phyloP scores from a whole-genome alignment of 2,797 vertebrate species.

The Propithecus deckenii region DNA sequence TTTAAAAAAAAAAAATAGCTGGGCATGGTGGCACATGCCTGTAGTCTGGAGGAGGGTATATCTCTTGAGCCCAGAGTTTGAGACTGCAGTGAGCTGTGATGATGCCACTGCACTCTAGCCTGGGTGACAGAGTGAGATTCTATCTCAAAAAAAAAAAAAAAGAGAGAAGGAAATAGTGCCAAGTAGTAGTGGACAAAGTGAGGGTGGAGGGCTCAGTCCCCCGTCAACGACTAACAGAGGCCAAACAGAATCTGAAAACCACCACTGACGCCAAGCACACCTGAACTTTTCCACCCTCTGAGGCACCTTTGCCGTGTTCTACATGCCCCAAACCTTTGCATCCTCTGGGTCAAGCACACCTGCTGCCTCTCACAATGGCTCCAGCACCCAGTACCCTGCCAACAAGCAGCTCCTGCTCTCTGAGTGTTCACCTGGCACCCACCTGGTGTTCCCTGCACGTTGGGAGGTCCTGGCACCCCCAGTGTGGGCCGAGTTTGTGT shows the following conservation, averaged over 20 bases:
- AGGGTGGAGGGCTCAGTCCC: background rate
- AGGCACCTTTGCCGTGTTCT: background rate
- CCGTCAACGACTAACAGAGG: background rate
- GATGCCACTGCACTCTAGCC: no score
- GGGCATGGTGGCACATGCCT: no score
- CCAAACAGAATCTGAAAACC: background rate
- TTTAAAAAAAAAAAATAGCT: no score
- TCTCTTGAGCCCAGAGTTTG: no score
- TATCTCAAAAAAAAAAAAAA: no score
- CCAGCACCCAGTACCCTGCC: background rate
- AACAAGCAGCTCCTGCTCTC: background rate
- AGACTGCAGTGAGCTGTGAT: no score
- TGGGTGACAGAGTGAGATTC: no score
- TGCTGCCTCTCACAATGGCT: background rate
- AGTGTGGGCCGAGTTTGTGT: background rate
- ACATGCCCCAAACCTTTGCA: background rate
- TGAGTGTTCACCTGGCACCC: background rate
- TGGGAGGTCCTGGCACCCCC: background rate
- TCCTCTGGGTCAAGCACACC: background rate
- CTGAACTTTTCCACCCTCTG: background rate
- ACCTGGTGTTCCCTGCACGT: background rate
- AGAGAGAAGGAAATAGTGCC: background rate
- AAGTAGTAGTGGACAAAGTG: fast-evolving
- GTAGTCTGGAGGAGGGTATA: no score
- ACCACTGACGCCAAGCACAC: background rate